Evolutionary conservation across 2,113 vertebrate species (phyloP).

Genomic region (Tympanuchus pallidicinctus): DNA sequence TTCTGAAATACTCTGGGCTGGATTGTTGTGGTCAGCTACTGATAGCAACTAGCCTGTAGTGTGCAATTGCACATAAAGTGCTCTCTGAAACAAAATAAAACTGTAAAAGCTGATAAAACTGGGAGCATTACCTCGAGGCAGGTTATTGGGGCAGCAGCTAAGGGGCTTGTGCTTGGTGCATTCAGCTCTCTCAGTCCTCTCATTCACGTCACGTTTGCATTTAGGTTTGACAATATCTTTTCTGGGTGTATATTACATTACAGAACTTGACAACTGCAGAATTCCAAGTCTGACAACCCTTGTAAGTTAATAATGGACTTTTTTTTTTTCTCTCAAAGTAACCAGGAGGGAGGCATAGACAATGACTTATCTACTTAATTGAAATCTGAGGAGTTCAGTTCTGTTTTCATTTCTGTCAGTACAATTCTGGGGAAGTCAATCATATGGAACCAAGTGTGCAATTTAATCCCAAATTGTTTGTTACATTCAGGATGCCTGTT

Average conservation of each 20-base stretch:
- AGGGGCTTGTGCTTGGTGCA: background rate
- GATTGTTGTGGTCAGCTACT: background rate
- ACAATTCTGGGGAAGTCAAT: conserved; percentile 42
- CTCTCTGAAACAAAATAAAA: background rate
- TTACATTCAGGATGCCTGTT: background rate
- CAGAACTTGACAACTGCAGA: background rate
- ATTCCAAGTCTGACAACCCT: background rate
- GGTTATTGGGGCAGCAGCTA: background rate
- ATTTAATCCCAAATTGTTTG: conserved; percentile 52
- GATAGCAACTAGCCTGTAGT: background rate
- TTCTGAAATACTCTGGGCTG: background rate
- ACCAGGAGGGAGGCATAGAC: conserved; percentile 14
- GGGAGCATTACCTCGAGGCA: background rate
- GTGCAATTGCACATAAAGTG: background rate
- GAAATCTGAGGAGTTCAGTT: conserved; percentile 24
- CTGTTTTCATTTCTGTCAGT: conserved; percentile 55
- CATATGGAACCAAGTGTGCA: conserved; percentile 23
- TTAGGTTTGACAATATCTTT: background rate
- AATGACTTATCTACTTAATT: conserved; percentile 46
- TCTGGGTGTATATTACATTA: background rate
- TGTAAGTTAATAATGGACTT: conserved; percentile 24
- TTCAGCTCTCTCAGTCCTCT: background rate
- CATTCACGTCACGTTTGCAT: background rate
- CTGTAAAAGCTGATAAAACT: background rate
- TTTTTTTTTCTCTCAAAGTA: background rate